These are phyloP conservation scores for Ennomos quercinarius DNA, from an alignment of 2,888 invertebrate genomes.

Conservation along the genomic window DNA sequence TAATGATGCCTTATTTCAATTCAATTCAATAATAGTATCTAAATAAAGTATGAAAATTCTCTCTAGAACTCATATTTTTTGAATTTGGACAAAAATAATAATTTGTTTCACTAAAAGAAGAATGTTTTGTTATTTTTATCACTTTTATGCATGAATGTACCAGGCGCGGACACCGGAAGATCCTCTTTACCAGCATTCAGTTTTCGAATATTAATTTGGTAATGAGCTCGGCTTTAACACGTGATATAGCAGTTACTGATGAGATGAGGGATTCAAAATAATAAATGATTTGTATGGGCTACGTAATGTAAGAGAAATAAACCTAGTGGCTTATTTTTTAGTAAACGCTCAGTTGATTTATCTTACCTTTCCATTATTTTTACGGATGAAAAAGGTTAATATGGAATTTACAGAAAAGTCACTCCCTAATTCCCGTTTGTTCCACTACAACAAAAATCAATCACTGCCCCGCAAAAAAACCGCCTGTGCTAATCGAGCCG, in stretches of 20 bases:
- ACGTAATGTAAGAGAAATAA: too few relatives aligned
- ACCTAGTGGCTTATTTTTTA: too few relatives aligned
- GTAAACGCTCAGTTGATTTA: not conserved
- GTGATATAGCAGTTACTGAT: not conserved
- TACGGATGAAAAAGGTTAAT: too few relatives aligned
- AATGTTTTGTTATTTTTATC: slow-evolving; percentile 18
- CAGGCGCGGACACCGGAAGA: slow-evolving; percentile 18
- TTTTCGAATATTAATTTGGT: slow-evolving; percentile 48
- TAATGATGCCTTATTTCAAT: too few relatives aligned
- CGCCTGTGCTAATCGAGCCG: slow-evolving; percentile 75
- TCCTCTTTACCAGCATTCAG: slow-evolving; percentile 33
- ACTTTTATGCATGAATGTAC: slow-evolving; percentile 37
- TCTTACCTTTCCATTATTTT: not conserved
- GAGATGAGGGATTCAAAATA: too few relatives aligned
- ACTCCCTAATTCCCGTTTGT: slow-evolving; percentile 34
- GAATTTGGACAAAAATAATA: too few relatives aligned
- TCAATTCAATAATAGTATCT: too few relatives aligned
- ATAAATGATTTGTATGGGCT: too few relatives aligned
- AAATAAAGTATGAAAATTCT: too few relatives aligned
- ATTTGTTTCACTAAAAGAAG: too few relatives aligned
- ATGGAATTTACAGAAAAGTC: slow-evolving; percentile 32
- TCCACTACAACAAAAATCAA: slow-evolving; percentile 51
- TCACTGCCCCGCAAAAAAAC: slow-evolving; percentile 52
- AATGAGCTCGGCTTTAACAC: slow-evolving; percentile 40
- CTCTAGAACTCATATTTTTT: too few relatives aligned